Base-by-base conservation (phyloP, 2,113 vertebrate species). In the Pseudolaguvia tuberculata region DNA sequence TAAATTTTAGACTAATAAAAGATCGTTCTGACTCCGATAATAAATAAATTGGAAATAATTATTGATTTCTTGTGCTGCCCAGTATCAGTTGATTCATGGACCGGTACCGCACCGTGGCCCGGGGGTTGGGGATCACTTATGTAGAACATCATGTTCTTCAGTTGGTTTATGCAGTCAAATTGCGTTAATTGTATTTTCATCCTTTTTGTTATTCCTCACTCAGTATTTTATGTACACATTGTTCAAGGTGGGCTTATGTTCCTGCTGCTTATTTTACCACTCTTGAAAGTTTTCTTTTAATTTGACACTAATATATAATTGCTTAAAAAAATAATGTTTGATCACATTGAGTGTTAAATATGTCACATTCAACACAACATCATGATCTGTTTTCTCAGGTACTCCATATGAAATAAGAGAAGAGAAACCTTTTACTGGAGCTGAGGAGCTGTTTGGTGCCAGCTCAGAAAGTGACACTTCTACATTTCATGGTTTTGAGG, bases 381-480 rank as follows among this genome's bases (percentile, higher is more conserved):
- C 48, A 6, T 47, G 63, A 23, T 45, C 20, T 81, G 52, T 77
- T 80, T 89, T 88, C 92, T 91, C 91, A 89, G 93, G 82, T 92
- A 92, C 91, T 88, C 87, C 92, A 79, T 91, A 90, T 87, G 93
- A 92, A 88, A 91, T 91, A 90, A 94, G 94, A 89, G 94, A 94
- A 87, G 93, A 95, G 65, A 88, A 90, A 84, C 84, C 89, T 84
- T 90, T 91, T 66, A 82, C 89, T 81, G 94, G 92, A 87, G 94
- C 95, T 50, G 96, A 98, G 91, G 96, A 98, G 91, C 93, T 98
- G 88, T 98, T 98, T 84, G 95, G 95, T 91, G 94, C 95, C 90
- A 96, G 95, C 59, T 97, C 96, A 61, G 95, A 98, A 92, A 98
- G 96, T 89, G 96, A 98, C 92, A 95, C 95, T 67, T 98, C 95